Evolutionary conservation across 1,140 invertebrate species (phyloP), one percentile per base, ranked within the genome.

Genomic region (Wiebesia pumilae): DNA sequence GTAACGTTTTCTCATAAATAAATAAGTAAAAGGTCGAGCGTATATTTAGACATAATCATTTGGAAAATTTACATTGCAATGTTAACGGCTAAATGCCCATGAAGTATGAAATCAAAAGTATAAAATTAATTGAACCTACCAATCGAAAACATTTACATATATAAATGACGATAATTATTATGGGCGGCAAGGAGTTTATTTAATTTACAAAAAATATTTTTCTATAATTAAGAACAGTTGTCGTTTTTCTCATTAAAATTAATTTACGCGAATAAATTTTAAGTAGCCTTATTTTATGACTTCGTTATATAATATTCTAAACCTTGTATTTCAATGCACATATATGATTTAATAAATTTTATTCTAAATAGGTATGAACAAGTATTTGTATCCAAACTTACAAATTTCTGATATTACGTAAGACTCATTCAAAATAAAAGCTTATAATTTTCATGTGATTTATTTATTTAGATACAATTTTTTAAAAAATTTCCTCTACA

Each of bases 11-110:
- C 43, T 30, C 40, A 69, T 75, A 43, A 77, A 80, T 79, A 85
- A 80, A 54, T 54, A 69, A 85, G 3, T 62, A 62, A 85, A 65
- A 62, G 51, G 47, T 51, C 19, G 33, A 73, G 62, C 40, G 65
- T 77, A 16, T 54, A 83, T 77, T 83, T 77, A 62, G 35, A 65
- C 51, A 24, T 78, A 84, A 84, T 84, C 65, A 67, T 62, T 81
- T 27, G n/a, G 69, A 62, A 81, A 38, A 83, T 47, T 54, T 83
- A 24, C 67, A 73, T 71, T 83, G 24, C 40, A 54, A 35, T 58
- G 19, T 35, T 35, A 24, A 35, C 16, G 12, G n/a, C 19, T 79
- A 30, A 2, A 54, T 58, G n/a, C 9, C 33, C 24, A 47, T 79
- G 10, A 58, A 58, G n/a, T 35, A 79, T 79, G n/a, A n/a, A n/a